Evolutionary conservation across 2,113 vertebrate species (phyloP), one percentile per base, ranked within the genome.

Genomic region (Perca flavescens): DNA sequence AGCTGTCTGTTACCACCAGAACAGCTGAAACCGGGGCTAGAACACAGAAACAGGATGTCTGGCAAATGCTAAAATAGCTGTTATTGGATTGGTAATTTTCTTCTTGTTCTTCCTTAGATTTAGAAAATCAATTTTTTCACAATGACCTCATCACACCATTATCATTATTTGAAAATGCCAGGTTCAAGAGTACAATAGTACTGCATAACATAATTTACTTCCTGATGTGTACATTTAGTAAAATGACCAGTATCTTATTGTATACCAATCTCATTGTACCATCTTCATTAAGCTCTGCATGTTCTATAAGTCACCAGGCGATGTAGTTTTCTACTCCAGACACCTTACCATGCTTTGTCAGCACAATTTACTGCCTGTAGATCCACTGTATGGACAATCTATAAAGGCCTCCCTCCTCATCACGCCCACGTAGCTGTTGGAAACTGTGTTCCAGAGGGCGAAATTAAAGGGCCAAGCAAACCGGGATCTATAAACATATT

Each of bases 401-500:
- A 94, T 93, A 93, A 93, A 91, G 65, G 34, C 84, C 75, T 78
- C 62, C 74, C 69, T 79, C 80, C 60, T 72, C 65, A 69, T 69
- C 68, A 53, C 56, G 60, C 91, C 66, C 90, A 79, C 82, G 36
- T 84, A 90, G 86, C 86, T 84, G 89, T 92, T 92, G 75, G 89
- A 92, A 86, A 91, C 85, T 79, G 69, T 91, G 93, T 93, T 92
- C 84, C 89, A 86, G 74, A 19, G 74, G 78, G 91, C 90, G 89
- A 93, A 95, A 94, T 94, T 90, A 94, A 92, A 90, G 89, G 82
- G 43, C 88, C 88, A 84, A 85, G 85, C 86, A 92, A 91, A 87
- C 86, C 49, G 61, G 72, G 86, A 95, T 95, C 94, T 88, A 95
- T 95, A 94, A 94, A 94, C 90, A 90, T 91, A 93, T 93, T 93